Base-by-base conservation (phyloP, 2,797 vertebrate species). In the Heliangelus exortis region DNA sequence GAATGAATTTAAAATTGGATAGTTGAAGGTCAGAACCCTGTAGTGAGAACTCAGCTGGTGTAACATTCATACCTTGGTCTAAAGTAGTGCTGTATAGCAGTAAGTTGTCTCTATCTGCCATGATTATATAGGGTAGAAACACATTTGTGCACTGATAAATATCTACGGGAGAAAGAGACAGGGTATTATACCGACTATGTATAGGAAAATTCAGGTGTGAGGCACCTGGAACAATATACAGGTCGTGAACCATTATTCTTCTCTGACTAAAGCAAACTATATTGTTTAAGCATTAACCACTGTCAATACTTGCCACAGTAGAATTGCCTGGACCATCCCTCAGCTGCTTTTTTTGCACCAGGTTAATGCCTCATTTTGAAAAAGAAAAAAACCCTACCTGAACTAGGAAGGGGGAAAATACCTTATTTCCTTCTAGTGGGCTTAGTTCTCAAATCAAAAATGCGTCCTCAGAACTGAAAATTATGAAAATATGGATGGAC, bases 31-130 rank as follows among this genome's bases (percentile, higher is more conserved):
- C 96, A 69, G 95, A 97, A 95, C 95, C 96, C 85, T 93, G 87
- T 9, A 96, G 94, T 96, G 97, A 96, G 97, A 97, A 96, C 96
- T 97, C 96, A 96, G 96, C 97, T 98, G 94, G 98, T 98, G 97
- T 95, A 98, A 97, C 98, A 97, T 98, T 98, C 96, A 97, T 97
- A 95, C 90, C 86, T 94, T 84, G 57, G 65, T 93, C 81, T 43
- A 67, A 96, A 96, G 94, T 95, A 94, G 90, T 89, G 91, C 83
- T 93, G 82, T 97, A 91, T 97, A 97, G 97, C 97, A 97, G 82
- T 96, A 95, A 84, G 96, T 97, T 97, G 96, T 97, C 93, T 92
- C 94, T 93, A 92, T 89, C 95, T 97, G 95, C 94, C 76, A 34
- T 95, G 65, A 82, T 96, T 96, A 96, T 97, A 94, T 96, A 96